These are phyloP conservation scores for Temnothorax unifasciatus DNA, from an alignment of 2,888 invertebrate genomes.

Conservation along the genomic window DNA sequence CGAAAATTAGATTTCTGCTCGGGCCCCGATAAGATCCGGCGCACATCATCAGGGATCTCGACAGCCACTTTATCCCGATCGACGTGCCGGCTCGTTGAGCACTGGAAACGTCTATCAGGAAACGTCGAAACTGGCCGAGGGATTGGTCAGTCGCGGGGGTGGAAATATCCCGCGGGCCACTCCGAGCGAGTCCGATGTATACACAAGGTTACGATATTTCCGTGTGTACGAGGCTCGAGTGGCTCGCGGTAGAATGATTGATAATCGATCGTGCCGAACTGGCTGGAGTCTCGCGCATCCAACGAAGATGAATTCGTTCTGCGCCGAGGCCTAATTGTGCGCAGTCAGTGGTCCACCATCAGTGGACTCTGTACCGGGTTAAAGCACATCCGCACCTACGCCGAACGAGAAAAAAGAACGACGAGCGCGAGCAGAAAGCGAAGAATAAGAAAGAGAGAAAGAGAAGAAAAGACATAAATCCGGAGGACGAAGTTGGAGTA, in stretches of 20 bases:
- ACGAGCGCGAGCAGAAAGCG: slow-evolving; percentile 7
- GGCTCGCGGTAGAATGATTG: slow-evolving; percentile 80
- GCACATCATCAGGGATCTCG: slow-evolving; percentile 70
- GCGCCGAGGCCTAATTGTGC: slow-evolving; percentile 83
- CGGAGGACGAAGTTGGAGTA: slow-evolving; percentile 37
- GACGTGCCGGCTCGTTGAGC: slow-evolving; percentile 65
- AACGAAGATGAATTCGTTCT: slow-evolving; percentile 84
- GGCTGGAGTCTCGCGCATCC: slow-evolving; percentile 77
- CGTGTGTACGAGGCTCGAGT: slow-evolving; percentile 42
- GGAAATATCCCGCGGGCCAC: slow-evolving; percentile 67
- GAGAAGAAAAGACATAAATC: slow-evolving; percentile 6
- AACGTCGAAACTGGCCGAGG: slow-evolving; percentile 66
- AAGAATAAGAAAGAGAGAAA: background rate
- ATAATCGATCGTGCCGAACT: slow-evolving; percentile 82
- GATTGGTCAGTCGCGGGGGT: slow-evolving; percentile 68
- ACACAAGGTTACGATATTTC: slow-evolving; percentile 66
- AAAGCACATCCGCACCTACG: slow-evolving; percentile 72
- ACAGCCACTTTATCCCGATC: slow-evolving; percentile 76
- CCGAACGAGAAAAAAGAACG: slow-evolving; percentile 50
- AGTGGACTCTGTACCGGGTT: slow-evolving; percentile 68
- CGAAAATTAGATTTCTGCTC: slow-evolving; percentile 60
- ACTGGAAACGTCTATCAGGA: slow-evolving; percentile 75
- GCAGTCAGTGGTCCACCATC: slow-evolving; percentile 81
- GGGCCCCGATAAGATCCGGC: slow-evolving; percentile 66
- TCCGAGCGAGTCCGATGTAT: slow-evolving; percentile 27